phyloP scores from a whole-genome alignment of 2,888 invertebrate species.

The Macaria notata region DNA sequence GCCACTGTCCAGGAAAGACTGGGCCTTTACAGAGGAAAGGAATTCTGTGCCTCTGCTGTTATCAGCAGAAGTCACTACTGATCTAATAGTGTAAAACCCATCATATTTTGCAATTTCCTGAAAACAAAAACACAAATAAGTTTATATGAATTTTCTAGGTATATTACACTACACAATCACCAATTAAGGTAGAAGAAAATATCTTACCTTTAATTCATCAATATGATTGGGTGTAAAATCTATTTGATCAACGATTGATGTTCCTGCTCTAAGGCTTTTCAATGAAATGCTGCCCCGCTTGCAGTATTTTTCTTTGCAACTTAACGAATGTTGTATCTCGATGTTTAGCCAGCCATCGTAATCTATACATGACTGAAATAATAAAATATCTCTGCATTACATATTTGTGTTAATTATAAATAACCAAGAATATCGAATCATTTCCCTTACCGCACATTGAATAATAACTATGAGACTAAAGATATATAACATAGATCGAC shows the following conservation, averaged over 20 bases:
- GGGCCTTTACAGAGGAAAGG: conserved; percentile 90
- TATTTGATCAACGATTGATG: conserved; percentile 84
- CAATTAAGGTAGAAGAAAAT: not conserved
- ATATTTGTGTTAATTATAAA: too few relatives aligned
- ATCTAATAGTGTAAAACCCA: conserved; percentile 88
- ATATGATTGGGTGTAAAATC: conserved; percentile 80
- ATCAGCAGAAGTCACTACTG: conserved; percentile 86
- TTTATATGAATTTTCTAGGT: not conserved
- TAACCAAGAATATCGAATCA: too few relatives aligned
- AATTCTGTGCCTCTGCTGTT: conserved; percentile 84
- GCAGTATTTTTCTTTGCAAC: conserved; percentile 79
- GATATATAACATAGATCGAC: too few relatives aligned
- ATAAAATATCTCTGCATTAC: not conserved
- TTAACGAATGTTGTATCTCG: conserved; percentile 86
- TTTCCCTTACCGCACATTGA: conserved; percentile 27
- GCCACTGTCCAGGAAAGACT: conserved; percentile 87
- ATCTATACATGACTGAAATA: conserved; percentile 77
- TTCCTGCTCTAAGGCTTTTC: conserved; percentile 86
- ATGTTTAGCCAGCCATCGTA: conserved; percentile 89
- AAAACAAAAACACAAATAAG: conserved; percentile 46
- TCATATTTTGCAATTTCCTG: conserved; percentile 85
- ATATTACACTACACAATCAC: not conserved
- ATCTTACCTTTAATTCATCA: conserved; percentile 78
- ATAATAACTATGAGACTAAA: too few relatives aligned
- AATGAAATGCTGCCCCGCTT: conserved; percentile 87